These are phyloP conservation scores for Neomorphus geoffroyi DNA, from an alignment of 2,797 vertebrate species.

Conservation along the genomic window DNA sequence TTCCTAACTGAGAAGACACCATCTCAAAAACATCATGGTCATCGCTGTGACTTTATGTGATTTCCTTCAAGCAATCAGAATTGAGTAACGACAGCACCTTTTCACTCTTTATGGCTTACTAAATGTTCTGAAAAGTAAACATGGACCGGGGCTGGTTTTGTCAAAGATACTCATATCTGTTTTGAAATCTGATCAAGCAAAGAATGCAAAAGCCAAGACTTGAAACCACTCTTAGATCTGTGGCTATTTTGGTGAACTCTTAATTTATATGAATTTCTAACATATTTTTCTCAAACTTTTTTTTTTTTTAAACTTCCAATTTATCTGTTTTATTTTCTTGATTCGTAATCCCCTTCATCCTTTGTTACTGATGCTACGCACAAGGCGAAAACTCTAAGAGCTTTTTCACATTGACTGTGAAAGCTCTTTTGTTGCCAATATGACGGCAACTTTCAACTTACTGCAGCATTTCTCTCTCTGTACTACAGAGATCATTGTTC, in stretches of 20 bases:
- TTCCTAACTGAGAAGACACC: background rate
- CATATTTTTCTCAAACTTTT: background rate
- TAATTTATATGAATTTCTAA: background rate
- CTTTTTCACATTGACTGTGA: background rate
- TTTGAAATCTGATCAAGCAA: background rate
- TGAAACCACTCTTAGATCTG: background rate
- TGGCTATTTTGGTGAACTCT: background rate
- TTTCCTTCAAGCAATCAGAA: background rate
- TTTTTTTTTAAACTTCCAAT: background rate
- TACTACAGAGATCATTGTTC: background rate
- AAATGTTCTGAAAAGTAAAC: background rate
- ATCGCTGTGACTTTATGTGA: background rate
- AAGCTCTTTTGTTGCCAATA: background rate
- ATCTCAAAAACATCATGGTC: background rate
- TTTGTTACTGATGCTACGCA: background rate
- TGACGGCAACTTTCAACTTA: background rate
- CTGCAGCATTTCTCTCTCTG: conserved; percentile 31
- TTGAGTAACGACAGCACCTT: background rate
- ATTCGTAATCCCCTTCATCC: background rate
- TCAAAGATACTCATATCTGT: background rate
- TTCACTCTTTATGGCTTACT: background rate
- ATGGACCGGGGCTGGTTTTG: background rate
- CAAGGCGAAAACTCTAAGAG: background rate
- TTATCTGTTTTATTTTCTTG: background rate
- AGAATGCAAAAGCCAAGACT: background rate